These are phyloP conservation scores for Dendrocincla fuliginosa DNA, from an alignment of 2,797 vertebrate genomes.

Conservation along the genomic window DNA sequence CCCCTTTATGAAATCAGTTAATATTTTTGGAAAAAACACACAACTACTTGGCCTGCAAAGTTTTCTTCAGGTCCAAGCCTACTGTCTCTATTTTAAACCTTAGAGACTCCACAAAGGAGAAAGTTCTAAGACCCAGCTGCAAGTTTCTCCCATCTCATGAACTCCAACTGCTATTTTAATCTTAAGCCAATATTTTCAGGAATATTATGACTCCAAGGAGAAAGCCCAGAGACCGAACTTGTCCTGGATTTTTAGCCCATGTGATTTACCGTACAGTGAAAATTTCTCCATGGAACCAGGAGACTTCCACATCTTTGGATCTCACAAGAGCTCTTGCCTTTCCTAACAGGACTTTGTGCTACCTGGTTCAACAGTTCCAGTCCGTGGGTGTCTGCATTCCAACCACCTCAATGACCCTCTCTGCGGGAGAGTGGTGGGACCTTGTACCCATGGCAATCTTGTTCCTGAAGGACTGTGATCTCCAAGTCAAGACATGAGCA, in stretches of 20 bases:
- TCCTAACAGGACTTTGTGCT: background rate
- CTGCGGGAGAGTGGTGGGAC: rapidly evolving
- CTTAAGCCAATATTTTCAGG: background rate
- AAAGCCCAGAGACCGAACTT: background rate
- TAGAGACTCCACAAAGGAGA: background rate
- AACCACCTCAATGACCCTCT: background rate
- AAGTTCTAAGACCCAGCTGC: background rate
- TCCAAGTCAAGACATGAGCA: background rate
- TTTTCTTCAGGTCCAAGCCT: background rate
- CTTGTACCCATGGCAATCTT: no score
- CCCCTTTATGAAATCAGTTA: background rate
- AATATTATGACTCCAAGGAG: background rate
- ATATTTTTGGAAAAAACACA: background rate
- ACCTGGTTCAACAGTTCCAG: background rate
- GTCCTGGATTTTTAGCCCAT: background rate
- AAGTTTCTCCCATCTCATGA: no score
- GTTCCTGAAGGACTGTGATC: background rate
- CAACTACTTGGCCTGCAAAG: background rate
- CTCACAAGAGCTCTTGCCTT: background rate
- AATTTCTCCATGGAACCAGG: background rate
- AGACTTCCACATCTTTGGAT: background rate
- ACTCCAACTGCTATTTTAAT: background rate
- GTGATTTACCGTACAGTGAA: background rate
- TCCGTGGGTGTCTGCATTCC: background rate
- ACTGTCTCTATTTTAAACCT: background rate